These are phyloP conservation scores for Lepidochrysops patricia DNA, from an alignment of 2,888 invertebrate species.

Conservation along the genomic window DNA sequence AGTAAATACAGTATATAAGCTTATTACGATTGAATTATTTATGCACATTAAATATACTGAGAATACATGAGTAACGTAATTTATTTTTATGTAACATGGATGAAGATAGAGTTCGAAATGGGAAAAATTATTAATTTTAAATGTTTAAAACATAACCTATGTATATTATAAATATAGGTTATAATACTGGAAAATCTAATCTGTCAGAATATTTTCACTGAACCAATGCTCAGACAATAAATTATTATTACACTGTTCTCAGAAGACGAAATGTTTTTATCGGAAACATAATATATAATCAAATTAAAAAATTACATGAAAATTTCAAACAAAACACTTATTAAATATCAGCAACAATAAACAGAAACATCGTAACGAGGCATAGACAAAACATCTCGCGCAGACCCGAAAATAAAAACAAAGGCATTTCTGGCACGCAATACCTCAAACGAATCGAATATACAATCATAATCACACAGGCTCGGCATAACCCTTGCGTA, in stretches of 20 bases:
- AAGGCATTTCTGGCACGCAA: constrained; percentile 51
- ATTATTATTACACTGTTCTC: background rate
- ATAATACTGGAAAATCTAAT: too few relatives aligned
- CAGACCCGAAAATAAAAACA: constrained; percentile 49
- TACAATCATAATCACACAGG: constrained; percentile 47
- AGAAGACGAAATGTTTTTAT: background rate
- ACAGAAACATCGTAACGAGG: constrained; percentile 32
- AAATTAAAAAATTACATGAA: constrained; percentile 19
- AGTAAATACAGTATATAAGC: constrained; percentile 39
- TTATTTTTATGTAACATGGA: constrained; percentile 12
- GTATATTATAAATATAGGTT: too few relatives aligned
- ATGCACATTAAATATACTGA: constrained; percentile 43
- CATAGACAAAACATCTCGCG: constrained; percentile 39
- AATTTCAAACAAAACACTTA: constrained; percentile 25
- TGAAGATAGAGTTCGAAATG: background rate
- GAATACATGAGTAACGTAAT: constrained; percentile 30
- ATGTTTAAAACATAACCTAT: too few relatives aligned
- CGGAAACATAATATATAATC: constrained; percentile 10
- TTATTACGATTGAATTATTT: constrained; percentile 52
- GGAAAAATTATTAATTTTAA: too few relatives aligned
- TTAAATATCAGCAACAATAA: constrained; percentile 29
- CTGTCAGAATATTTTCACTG: background rate
- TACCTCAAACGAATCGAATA: constrained; percentile 37
- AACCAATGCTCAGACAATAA: background rate
- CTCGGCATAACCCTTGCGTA: constrained; percentile 50